Evolutionary conservation across 2,797 vertebrate genomes (phyloP).

Genomic region (Macropus fuliginosus): DNA sequence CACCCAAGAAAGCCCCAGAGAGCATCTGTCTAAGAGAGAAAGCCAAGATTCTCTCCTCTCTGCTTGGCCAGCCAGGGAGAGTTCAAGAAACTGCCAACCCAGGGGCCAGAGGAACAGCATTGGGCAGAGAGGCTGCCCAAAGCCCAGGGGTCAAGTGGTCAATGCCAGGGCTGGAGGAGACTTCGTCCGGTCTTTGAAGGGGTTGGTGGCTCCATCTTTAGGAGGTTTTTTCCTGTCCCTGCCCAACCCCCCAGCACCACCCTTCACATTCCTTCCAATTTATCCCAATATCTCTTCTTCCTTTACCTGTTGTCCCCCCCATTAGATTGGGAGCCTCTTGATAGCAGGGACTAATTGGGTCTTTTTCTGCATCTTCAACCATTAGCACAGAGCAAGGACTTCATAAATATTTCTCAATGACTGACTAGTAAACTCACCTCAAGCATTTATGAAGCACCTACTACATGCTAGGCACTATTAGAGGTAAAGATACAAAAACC

Average conservation of each 20-base stretch:
- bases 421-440: background rate
- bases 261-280: background rate
- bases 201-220: background rate
- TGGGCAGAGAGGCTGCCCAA: no score
- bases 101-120: background rate
- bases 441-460: background rate
- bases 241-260: background rate
- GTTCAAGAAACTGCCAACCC: fast-evolving
- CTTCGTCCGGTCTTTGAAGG: background rate
- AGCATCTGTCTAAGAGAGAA: background rate
- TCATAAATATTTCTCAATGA: background rate
- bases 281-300: no score
- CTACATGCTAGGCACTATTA: background rate
- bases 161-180: background rate
- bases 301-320: background rate
- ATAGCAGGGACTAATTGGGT: background rate
- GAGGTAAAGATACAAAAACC: background rate
- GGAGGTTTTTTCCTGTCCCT: background rate
- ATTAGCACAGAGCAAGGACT: background rate
- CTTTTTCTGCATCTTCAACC: background rate
- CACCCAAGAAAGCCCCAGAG: background rate
- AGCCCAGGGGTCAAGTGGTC: background rate
- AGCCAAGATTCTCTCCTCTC: fast-evolving
- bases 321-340: background rate
- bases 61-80: background rate